These are phyloP conservation scores for Dasysyrphus albostriatus DNA, from an alignment of 2,888 invertebrate genomes.

Conservation along the genomic window DNA sequence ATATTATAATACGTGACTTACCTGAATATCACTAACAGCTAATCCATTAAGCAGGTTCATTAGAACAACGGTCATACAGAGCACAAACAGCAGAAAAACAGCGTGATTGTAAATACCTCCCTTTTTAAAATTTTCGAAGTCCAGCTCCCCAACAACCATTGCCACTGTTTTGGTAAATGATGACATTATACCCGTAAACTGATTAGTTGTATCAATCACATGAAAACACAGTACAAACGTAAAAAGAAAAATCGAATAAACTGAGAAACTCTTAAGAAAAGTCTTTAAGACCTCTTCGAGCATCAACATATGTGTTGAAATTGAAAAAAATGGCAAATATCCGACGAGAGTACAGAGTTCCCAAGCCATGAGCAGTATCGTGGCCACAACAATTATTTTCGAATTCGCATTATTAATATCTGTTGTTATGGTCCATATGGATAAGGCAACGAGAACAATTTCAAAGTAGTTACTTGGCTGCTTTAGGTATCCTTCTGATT, in stretches of 20 bases:
- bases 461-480: conserved; percentile 91
- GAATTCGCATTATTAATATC: conserved; percentile 85
- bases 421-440: conserved; percentile 86
- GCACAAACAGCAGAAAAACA: conserved; percentile 91
- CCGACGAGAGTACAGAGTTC: conserved; percentile 92
- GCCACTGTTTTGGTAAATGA: conserved; percentile 93
- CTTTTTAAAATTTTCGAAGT: conserved; percentile 89
- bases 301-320: conserved; percentile 94
- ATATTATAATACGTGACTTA: conserved; percentile 58
- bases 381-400: conserved; percentile 89
- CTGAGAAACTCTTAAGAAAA: conserved; percentile 90
- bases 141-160: conserved; percentile 94
- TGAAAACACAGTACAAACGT: conserved; percentile 92
- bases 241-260: conserved; percentile 92
- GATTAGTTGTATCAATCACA: too few relatives aligned
- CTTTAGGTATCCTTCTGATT: conserved; percentile 84
- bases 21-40: conserved; percentile 93
- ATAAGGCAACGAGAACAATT: conserved; percentile 87
- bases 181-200: conserved; percentile 83
- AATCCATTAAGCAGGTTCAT: conserved; percentile 93
- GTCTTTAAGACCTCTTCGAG: conserved; percentile 91
- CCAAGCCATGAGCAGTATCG: conserved; percentile 90
- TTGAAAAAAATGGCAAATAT: conserved; percentile 87
- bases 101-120: conserved; percentile 87
- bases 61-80: conserved; percentile 92